Percentiles rank a stretch among this genome's conserved stretches.
These are phyloP conservation scores for Piaya cayana DNA, from an alignment of 2,113 vertebrate genomes.

Conservation along the genomic window DNA sequence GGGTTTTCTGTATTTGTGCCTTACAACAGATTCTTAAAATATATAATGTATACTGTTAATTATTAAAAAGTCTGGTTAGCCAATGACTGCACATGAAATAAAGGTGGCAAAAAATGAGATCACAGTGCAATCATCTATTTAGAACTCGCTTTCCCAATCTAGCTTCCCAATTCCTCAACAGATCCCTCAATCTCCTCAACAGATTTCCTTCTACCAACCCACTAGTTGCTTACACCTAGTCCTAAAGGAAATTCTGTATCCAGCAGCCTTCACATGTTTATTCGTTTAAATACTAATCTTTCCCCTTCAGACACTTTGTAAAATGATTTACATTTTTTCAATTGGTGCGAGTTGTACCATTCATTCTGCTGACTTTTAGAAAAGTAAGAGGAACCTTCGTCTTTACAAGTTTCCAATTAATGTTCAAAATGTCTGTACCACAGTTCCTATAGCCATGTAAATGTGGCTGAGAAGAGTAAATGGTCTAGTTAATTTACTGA, in stretches of 20 bases:
- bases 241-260: neutral
- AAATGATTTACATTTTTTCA: neutral
- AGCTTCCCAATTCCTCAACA: neutral
- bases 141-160: neutral
- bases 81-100: neutral
- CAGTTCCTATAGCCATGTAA: neutral
- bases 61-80: neutral
- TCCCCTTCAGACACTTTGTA: neutral
- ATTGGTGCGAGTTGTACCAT: neutral
- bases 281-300: neutral
- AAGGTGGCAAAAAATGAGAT: neutral
- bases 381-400: neutral
- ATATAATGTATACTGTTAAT: neutral
- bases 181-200: neutral
- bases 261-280: neutral
- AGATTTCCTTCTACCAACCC: neutral
- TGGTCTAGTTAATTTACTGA: constrained; percentile 13
- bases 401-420: constrained; percentile 9
- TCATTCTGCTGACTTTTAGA: constrained; percentile 16
- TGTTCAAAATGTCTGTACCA: neutral
- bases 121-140: neutral
- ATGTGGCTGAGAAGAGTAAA: constrained; percentile 11
- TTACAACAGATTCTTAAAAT: neutral
- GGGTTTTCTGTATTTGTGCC: neutral
- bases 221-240: neutral